These are phyloP conservation scores for Sylvia borin DNA, from an alignment of 2,797 vertebrate genomes.

Conservation along the genomic window DNA sequence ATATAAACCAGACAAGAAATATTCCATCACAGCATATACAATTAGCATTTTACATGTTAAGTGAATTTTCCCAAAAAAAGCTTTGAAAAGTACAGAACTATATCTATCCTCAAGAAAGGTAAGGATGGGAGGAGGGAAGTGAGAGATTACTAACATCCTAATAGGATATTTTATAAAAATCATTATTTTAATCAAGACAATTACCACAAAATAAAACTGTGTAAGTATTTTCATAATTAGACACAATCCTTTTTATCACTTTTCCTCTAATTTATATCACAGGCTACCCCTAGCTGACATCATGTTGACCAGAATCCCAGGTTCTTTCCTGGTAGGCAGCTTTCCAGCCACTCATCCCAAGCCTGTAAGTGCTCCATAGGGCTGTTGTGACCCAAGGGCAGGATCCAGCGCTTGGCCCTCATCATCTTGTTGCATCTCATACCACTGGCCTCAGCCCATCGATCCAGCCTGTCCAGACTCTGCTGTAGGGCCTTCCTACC, in stretches of 20 bases:
- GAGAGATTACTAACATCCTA: neutral
- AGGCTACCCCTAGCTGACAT: neutral
- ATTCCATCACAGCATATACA: neutral
- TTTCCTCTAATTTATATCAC: neutral
- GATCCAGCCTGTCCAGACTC: neutral
- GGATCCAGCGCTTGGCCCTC: neutral
- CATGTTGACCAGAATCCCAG: accelerated
- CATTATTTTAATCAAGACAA: neutral
- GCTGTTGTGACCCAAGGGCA: neutral
- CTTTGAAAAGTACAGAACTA: neutral
- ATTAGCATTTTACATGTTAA: neutral
- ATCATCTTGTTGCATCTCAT: neutral
- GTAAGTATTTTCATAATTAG: neutral
- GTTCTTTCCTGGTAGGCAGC: neutral
- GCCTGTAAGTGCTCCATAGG: neutral
- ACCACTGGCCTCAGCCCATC: neutral
- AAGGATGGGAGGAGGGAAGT: accelerated
- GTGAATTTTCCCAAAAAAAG: neutral
- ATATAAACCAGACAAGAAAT: neutral
- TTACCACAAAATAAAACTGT: neutral
- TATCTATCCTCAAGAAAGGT: neutral
- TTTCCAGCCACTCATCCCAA: neutral
- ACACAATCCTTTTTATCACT: neutral
- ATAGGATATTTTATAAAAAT: neutral
- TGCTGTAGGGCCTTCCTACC: neutral